Evolutionary conservation across 2,888 invertebrate species (phyloP).

Genomic region (Sphaerophoria taeniata): DNA sequence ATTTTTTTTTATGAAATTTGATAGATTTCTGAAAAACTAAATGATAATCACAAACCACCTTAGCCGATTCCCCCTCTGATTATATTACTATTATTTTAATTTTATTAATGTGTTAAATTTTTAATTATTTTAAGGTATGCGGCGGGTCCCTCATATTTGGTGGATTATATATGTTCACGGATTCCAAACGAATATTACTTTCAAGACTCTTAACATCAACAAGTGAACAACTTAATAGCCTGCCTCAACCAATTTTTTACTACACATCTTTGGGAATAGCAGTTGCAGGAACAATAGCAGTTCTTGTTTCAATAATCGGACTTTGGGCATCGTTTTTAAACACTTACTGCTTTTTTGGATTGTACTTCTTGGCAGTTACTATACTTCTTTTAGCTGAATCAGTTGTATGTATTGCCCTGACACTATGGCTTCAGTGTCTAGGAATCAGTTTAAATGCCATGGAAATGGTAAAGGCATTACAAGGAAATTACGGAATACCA

Average conservation of each 20-base stretch:
- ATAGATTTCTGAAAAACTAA: too few species aligned
- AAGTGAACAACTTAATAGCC: conserved; percentile 83
- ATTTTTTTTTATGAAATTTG: too few species aligned
- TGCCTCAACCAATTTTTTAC: conserved; percentile 90
- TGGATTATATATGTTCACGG: conserved; percentile 89
- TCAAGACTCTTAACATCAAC: conserved; percentile 88
- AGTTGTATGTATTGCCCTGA: conserved; percentile 87
- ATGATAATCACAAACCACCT: too few species aligned
- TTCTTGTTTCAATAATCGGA: conserved; percentile 88
- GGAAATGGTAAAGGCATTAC: conserved; percentile 88
- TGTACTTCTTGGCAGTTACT: conserved; percentile 89
- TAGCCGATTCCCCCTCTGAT: too few species aligned
- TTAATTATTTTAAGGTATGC: conserved; percentile 85
- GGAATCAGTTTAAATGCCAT: conserved; percentile 88
- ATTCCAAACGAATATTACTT: conserved; percentile 88
- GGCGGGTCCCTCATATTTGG: conserved; percentile 88
- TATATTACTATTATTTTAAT: too few species aligned
- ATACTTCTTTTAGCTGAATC: conserved; percentile 88
- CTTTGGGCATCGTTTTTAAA: conserved; percentile 92
- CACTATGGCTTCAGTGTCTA: conserved; percentile 90
- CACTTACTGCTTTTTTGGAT: conserved; percentile 88
- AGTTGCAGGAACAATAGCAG: conserved; percentile 87
- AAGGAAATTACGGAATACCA: conserved; percentile 90
- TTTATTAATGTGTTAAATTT: neutral
- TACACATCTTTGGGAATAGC: conserved; percentile 89